Conservation (phyloP, 1,140 invertebrate genomes). For the Pseudoatta argentina region DNA sequence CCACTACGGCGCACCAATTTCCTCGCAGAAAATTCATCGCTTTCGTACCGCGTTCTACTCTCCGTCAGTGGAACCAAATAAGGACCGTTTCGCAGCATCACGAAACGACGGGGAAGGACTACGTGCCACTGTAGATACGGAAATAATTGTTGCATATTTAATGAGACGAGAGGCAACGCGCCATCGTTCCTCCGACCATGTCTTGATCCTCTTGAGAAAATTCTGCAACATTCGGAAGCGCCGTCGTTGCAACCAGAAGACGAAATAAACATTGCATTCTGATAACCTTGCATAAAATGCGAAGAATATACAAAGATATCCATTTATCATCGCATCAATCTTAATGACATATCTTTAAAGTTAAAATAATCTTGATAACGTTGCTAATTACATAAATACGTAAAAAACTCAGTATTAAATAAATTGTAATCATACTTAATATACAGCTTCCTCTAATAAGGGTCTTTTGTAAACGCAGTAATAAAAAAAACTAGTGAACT, state of each 20-base stretch:
- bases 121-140: constrained; percentile 69
- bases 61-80: constrained; percentile 56
- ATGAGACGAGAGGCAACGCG: constrained; percentile 66
- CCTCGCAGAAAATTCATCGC: constrained; percentile 70
- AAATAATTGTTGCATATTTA: constrained; percentile 80
- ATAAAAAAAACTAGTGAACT: constrained; percentile 27
- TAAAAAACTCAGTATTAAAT: constrained; percentile 7
- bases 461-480: neutral
- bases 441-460: constrained; percentile 12
- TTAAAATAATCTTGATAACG: neutral
- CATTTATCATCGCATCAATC: neutral
- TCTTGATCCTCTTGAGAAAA: constrained; percentile 64
- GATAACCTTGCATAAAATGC: constrained; percentile 30
- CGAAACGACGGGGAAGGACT: constrained; percentile 49
- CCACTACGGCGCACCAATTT: constrained; percentile 65
- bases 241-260: neutral
- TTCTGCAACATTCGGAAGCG: constrained; percentile 22
- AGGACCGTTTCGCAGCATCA: constrained; percentile 62
- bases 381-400: constrained; percentile 2
- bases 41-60: constrained; percentile 53
- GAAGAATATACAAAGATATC: neutral
- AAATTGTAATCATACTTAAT: constrained; percentile 24
- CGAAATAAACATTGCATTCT: constrained; percentile 41
- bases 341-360: neutral
- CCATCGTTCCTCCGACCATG: constrained; percentile 60